Percentiles rank a stretch among this genome's conserved stretches.
Evolutionary conservation across 2,113 vertebrate genomes (phyloP).

Genomic region (Arizona elegans): DNA sequence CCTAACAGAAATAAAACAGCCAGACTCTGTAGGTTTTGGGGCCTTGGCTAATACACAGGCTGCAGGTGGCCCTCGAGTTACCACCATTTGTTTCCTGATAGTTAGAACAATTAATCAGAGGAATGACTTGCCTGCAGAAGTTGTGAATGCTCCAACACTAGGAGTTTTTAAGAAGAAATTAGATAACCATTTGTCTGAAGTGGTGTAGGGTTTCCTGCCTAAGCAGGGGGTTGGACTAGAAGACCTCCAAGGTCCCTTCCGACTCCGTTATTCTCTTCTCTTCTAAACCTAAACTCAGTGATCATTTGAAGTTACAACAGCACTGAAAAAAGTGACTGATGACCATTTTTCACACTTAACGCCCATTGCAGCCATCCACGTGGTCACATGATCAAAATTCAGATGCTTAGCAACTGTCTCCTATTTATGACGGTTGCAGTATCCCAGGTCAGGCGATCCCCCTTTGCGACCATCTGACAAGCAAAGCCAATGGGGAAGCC

Average conservation of each 20-base stretch:
- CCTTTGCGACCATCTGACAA: neutral
- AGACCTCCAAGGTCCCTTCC: too few species aligned
- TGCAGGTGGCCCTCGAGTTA: neutral
- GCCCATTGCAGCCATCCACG: neutral
- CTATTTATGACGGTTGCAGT: neutral
- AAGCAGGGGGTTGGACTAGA: too few species aligned
- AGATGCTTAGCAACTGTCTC: neutral
- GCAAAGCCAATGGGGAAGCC: neutral
- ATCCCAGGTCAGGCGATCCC: too few species aligned
- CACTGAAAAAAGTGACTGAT: neutral
- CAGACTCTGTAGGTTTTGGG: too few species aligned
- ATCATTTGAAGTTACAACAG: neutral
- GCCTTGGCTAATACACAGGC: neutral
- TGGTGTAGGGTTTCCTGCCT: too few species aligned
- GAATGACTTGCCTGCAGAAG: too few species aligned
- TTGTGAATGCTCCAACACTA: too few species aligned
- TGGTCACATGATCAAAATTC: neutral
- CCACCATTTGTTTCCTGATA: neutral
- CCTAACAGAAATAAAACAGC: constrained; percentile 62
- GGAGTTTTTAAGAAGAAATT: too few species aligned
- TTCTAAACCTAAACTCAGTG: neutral
- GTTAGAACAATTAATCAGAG: too few species aligned
- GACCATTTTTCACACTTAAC: neutral
- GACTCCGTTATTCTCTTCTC: too few species aligned
- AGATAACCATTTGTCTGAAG: too few species aligned